These are phyloP conservation scores for Hyles lineata DNA, from an alignment of 2,888 invertebrate species.

Conservation along the genomic window DNA sequence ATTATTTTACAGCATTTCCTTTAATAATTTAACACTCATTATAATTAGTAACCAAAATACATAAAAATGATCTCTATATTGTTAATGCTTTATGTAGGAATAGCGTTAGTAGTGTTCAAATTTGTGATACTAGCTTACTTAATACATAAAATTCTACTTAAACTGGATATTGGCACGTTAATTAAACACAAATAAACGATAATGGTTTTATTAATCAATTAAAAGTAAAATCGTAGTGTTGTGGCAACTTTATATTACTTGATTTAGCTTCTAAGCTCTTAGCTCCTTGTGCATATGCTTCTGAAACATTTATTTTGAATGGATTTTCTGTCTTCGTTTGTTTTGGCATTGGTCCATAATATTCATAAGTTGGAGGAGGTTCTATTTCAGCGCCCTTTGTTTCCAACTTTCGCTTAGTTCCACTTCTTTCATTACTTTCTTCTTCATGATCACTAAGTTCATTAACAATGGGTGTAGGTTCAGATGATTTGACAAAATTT, in stretches of 20 bases:
- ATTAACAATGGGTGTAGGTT: constrained; percentile 65
- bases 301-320: constrained; percentile 72
- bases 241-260: constrained; percentile 61
- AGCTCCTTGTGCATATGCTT: constrained; percentile 75
- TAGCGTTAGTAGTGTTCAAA: constrained; percentile 47
- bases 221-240: constrained; percentile 78
- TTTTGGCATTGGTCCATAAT: constrained; percentile 83
- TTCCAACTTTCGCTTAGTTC: constrained; percentile 48
- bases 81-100: constrained; percentile 3
- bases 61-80: constrained; percentile 43
- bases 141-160: constrained; percentile 46
- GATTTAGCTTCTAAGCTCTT: constrained; percentile 72
- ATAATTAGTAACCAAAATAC: constrained; percentile 29
- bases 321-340: constrained; percentile 62
- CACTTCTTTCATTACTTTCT: constrained; percentile 39
- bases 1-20: constrained; percentile 34
- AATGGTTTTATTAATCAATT: constrained; percentile 52
- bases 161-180: constrained; percentile 46
- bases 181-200: constrained; percentile 48
- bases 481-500: constrained; percentile 69
- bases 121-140: constrained; percentile 65
- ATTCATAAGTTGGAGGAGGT: constrained; percentile 87
- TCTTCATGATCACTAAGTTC: constrained; percentile 62
- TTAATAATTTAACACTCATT: constrained; percentile 34
- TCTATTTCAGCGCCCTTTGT: constrained; percentile 79